Percentiles rank a stretch among this genome's conserved stretches.
phyloP scores from a whole-genome alignment of 1,140 invertebrate species.

The Globodera rostochiensis region DNA sequence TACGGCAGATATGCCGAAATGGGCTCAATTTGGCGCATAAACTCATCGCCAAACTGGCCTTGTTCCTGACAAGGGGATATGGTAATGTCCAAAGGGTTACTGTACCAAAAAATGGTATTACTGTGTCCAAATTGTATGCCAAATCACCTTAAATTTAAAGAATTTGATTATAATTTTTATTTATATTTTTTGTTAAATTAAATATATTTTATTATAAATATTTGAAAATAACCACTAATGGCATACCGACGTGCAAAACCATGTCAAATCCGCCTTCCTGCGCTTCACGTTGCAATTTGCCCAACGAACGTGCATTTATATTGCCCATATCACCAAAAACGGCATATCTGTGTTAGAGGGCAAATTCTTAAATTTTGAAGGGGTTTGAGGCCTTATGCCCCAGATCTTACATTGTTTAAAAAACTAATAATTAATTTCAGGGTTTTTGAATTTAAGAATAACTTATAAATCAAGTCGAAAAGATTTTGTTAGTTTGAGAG shows the following conservation, averaged over 20 bases:
- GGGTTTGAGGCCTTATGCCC: too few relatives aligned
- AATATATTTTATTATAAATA: too few relatives aligned
- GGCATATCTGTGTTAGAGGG: constrained; percentile 58
- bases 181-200: too few relatives aligned
- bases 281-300: constrained; percentile 66
- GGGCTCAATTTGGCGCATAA: constrained; percentile 85
- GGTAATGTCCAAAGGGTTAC: neutral
- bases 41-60: constrained; percentile 78
- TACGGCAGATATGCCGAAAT: constrained; percentile 85
- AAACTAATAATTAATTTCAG: too few relatives aligned
- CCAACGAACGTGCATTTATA: constrained; percentile 68
- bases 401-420: too few relatives aligned
- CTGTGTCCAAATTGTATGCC: constrained; percentile 68
- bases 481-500: neutral
- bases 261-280: constrained; percentile 68
- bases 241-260: constrained; percentile 68
- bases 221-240: too few relatives aligned
- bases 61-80: constrained; percentile 21
- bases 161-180: neutral
- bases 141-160: constrained; percentile 42
- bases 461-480: neutral
- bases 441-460: neutral
- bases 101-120: neutral
- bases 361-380: constrained; percentile 1
- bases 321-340: constrained; percentile 71